Percentiles rank a stretch among this genome's conserved stretches.
Evolutionary conservation across 2,797 vertebrate species (phyloP).

Genomic region (Melopsittacus undulatus): DNA sequence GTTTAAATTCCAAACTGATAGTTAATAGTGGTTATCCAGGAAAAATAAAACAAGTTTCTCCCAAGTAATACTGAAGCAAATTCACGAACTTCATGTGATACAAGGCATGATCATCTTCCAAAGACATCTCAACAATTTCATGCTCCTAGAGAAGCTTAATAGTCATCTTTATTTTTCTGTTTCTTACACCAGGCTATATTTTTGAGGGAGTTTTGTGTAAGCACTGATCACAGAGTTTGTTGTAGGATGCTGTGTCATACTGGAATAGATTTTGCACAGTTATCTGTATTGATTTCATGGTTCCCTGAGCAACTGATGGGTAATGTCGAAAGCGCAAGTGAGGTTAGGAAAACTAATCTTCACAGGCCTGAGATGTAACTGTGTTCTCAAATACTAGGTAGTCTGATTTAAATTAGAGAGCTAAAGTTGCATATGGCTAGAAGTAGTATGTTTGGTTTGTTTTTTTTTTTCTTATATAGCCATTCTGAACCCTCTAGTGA

Average conservation of each 20-base stretch:
- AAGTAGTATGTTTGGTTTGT: background rate
- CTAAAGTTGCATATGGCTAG: background rate
- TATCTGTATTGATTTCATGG: background rate
- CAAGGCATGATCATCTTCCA: background rate
- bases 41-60: background rate
- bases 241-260: background rate
- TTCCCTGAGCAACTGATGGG: background rate
- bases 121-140: background rate
- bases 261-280: background rate
- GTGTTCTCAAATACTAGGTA: background rate
- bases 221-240: background rate
- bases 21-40: background rate
- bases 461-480: background rate
- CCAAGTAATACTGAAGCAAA: background rate
- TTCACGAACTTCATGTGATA: too few relatives aligned
- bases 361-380: background rate
- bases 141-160: background rate
- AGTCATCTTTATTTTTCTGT: background rate
- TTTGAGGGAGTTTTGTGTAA: background rate
- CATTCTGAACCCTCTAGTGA: background rate
- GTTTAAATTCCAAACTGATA: background rate
- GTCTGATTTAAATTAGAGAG: background rate
- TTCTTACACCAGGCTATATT: accelerated
- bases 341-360: background rate
- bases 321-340: background rate